A percentile compares a stretch with the other conserved stretches of the same genome.
These are phyloP conservation scores for Leptarthrus brevirostris DNA, from an alignment of 2,888 invertebrate species.

Conservation along the genomic window DNA sequence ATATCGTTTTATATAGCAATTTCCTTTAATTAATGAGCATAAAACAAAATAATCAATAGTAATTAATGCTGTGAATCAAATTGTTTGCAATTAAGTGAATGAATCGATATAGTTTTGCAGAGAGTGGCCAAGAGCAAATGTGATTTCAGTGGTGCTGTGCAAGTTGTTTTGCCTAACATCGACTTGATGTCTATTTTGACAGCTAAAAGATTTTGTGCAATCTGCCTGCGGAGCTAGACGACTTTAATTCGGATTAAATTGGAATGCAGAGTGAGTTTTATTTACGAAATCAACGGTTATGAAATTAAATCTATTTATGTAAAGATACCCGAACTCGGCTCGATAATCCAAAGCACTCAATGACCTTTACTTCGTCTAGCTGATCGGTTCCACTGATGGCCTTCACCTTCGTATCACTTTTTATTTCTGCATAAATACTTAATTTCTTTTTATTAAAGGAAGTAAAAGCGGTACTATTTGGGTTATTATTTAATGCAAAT, in stretches of 20 bases:
- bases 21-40: conserved; percentile 2
- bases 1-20: conserved; percentile 5
- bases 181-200: conserved; percentile 12
- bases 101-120: background rate
- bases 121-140: background rate
- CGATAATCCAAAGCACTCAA: background rate
- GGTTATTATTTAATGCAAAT: no score
- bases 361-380: background rate
- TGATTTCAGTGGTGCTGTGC: conserved; percentile 24
- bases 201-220: conserved; percentile 3
- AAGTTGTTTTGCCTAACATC: conserved; percentile 13
- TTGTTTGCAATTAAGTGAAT: background rate
- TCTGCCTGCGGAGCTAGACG: background rate
- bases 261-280: conserved; percentile 19
- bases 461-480: no score
- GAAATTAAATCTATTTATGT: no score
- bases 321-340: background rate
- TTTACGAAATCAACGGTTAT: background rate
- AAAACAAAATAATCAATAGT: conserved; percentile 5
- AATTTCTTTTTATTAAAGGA: background rate
- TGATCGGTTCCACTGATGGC: no score
- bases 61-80: conserved; percentile 10
- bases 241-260: conserved; percentile 21
- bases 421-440: no score
- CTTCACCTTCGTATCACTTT: conserved; percentile 28